These are phyloP conservation scores for Epinotia nisella DNA, from an alignment of 2,888 invertebrate species.

Conservation along the genomic window DNA sequence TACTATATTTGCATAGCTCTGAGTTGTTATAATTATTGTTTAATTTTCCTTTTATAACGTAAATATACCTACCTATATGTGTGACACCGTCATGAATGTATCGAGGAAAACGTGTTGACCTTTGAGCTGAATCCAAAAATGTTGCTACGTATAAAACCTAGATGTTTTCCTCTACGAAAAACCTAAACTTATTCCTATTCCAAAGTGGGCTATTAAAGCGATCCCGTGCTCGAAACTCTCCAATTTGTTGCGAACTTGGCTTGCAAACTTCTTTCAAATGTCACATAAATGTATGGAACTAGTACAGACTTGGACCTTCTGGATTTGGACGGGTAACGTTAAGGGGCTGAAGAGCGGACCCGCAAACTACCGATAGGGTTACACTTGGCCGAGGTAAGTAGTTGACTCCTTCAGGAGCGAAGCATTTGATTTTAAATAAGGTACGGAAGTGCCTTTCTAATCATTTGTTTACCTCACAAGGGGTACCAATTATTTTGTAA, in stretches of 20 bases:
- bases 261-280: not conserved
- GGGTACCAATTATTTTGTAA: too few relatives aligned
- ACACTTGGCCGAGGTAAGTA: conserved; percentile 20
- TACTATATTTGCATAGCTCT: too few relatives aligned
- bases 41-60: too few relatives aligned
- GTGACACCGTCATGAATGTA: too few relatives aligned
- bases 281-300: not conserved
- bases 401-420: conserved; percentile 29
- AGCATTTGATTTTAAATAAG: conserved; percentile 32
- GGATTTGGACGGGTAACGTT: not conserved
- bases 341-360: conserved; percentile 18
- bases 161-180: conserved; percentile 5
- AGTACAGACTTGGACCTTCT: not conserved
- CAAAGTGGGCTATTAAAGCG: conserved; percentile 41
- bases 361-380: conserved; percentile 26
- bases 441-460: conserved; percentile 5
- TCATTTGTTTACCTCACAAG: conserved; percentile 15
- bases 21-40: too few relatives aligned
- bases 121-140: too few relatives aligned
- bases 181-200: conserved; percentile 28
- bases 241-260: conserved; percentile 21
- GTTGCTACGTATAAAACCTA: not conserved
- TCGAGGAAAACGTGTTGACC: too few relatives aligned
- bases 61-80: too few relatives aligned
- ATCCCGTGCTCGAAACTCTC: conserved; percentile 32